Percentiles rank a stretch among this genome's conserved stretches.
phyloP scores from a whole-genome alignment of 2,888 invertebrate species.

The Sarcophaga rosellei region DNA sequence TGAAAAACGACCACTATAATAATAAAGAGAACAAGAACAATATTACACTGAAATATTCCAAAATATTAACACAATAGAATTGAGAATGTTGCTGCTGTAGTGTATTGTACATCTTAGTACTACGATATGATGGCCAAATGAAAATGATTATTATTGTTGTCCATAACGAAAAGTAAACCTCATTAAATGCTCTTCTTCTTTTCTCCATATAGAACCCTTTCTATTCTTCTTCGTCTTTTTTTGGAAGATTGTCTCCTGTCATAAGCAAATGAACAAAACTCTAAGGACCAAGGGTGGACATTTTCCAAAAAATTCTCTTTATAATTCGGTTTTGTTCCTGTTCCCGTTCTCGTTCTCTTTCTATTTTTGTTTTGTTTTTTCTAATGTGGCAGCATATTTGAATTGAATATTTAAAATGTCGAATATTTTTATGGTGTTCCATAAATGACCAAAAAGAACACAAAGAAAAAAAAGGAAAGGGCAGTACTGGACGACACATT shows the following conservation, averaged over 20 bases:
- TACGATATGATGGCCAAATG: slow-evolving; percentile 20
- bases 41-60: slow-evolving; percentile 11
- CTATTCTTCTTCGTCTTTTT: not conserved
- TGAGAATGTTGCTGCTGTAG: slow-evolving; percentile 49
- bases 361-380: not conserved
- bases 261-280: slow-evolving; percentile 49
- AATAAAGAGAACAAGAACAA: slow-evolving; percentile 27
- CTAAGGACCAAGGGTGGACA: slow-evolving; percentile 7
- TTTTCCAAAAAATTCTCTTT: too few relatives aligned
- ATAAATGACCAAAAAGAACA: slow-evolving; percentile 39
- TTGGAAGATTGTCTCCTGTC: not conserved
- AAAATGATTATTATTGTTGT: slow-evolving; percentile 26
- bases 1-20: slow-evolving; percentile 51
- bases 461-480: not conserved
- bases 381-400: not conserved
- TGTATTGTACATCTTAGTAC: not conserved
- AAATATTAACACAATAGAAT: slow-evolving; percentile 59
- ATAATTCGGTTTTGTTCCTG: too few relatives aligned
- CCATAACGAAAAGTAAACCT: slow-evolving; percentile 73
- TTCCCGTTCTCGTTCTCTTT: too few relatives aligned
- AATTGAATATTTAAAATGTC: slow-evolving; percentile 58
- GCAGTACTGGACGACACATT: slow-evolving; percentile 26
- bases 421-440: slow-evolving; percentile 64
- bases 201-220: slow-evolving; percentile 5
- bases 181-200: slow-evolving; percentile 79